Percentiles rank a stretch among this genome's conserved stretches.
These are phyloP conservation scores for Junonia oenone DNA, from an alignment of 2,888 invertebrate species.

Conservation along the genomic window DNA sequence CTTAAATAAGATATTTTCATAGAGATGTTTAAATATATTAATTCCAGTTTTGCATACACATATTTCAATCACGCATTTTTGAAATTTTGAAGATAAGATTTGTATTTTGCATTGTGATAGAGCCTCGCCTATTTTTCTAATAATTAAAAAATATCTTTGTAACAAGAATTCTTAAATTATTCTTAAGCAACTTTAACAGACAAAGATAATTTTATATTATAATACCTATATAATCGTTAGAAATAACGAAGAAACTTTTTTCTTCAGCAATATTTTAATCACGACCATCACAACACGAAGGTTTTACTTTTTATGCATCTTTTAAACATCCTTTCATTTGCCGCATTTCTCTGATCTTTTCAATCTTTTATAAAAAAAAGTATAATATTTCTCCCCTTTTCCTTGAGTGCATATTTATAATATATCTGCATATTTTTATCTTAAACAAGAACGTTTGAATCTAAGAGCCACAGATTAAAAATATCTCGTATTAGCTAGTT, in stretches of 20 bases:
- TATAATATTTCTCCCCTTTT: constrained; percentile 20
- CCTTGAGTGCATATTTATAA: constrained; percentile 8
- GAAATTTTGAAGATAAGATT: too few species aligned
- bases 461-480: constrained; percentile 20
- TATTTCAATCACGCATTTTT: too few species aligned
- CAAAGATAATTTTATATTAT: too few species aligned
- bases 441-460: constrained; percentile 12
- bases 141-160: too few species aligned
- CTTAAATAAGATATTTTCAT: too few species aligned
- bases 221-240: too few species aligned
- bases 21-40: too few species aligned
- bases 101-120: too few species aligned
- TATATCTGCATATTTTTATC: constrained; percentile 1
- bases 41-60: too few species aligned
- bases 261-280: neutral
- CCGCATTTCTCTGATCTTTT: constrained; percentile 9
- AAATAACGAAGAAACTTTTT: neutral
- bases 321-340: constrained; percentile 10
- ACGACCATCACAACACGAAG: neutral
- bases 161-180: too few species aligned
- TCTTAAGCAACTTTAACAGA: too few species aligned
- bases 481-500: constrained; percentile 6
- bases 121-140: too few species aligned
- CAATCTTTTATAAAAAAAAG: constrained; percentile 2
- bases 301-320: neutral